Conservation (phyloP, 2,113 vertebrate genomes). For the Tangachromis dhanisi region DNA sequence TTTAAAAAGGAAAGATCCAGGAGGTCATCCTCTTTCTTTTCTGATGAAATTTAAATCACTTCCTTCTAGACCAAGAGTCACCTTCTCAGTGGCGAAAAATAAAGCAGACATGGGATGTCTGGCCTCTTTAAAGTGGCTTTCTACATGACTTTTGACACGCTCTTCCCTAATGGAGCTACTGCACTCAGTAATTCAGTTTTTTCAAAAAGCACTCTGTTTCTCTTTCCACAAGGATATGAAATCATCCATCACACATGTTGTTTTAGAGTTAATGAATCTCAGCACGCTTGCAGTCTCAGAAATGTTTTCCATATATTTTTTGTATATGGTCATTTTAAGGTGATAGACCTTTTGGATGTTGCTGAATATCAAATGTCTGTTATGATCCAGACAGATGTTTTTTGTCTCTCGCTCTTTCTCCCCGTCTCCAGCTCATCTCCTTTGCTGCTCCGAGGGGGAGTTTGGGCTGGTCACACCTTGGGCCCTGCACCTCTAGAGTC, state of each 20-base stretch:
- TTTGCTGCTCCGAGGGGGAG: neutral
- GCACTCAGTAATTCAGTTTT: constrained; percentile 26
- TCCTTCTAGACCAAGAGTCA: constrained; percentile 11
- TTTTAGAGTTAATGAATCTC: constrained; percentile 45
- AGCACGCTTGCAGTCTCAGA: neutral
- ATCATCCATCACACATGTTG: constrained; percentile 49
- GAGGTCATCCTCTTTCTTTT: constrained; percentile 15
- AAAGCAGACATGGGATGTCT: neutral
- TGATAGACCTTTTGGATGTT: neutral
- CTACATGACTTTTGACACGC: constrained; percentile 22
- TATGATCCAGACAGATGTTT: neutral
- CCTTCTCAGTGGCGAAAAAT: constrained; percentile 3
- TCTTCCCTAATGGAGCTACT: constrained; percentile 26
- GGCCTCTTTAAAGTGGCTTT: constrained; percentile 20
- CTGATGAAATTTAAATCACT: constrained; percentile 45
- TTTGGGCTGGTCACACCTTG: neutral
- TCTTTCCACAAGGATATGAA: constrained; percentile 26
- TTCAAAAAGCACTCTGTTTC: constrained; percentile 45
- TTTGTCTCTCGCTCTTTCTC: rapidly evolving
- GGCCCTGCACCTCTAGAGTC: neutral
- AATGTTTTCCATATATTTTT: neutral
- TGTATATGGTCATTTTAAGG: constrained; percentile 5
- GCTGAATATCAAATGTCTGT: neutral
- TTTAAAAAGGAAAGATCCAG: neutral
- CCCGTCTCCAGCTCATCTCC: neutral